phyloP scores from a whole-genome alignment of 92 coral and sea anemone genomes.

The Chrysogorgia sp. region DNA sequence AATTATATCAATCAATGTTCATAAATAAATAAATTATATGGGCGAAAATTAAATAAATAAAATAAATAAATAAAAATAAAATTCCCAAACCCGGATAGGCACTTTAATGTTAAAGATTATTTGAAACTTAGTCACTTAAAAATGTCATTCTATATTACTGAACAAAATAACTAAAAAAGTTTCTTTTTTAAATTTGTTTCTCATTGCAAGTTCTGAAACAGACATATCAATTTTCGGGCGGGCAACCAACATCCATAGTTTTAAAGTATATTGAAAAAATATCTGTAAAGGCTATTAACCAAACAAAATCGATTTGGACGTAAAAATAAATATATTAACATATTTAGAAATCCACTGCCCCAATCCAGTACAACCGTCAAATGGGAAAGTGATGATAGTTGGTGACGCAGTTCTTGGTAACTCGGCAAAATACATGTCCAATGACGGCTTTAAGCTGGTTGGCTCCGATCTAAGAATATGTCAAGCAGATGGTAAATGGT shows the following conservation, averaged over 20 bases:
- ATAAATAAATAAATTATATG: no score
- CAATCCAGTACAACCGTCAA: slow-evolving; percentile 58
- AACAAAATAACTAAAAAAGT: no score
- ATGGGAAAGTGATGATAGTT: slow-evolving; percentile 68
- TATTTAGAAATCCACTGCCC: slow-evolving; percentile 75
- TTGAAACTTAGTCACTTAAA: no score
- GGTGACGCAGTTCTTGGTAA: slow-evolving; percentile 90
- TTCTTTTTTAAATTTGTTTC: no score
- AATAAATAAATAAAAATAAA: no score
- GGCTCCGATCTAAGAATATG: slow-evolving; percentile 79
- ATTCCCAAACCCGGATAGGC: no score
- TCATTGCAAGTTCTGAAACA: no score
- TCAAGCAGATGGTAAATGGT: slow-evolving; percentile 85
- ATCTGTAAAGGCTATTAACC: not conserved
- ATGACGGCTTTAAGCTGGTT: slow-evolving; percentile 68
- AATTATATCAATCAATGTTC: no score
- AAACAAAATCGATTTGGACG: not conserved
- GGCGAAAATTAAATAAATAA: no score
- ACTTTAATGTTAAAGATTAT: no score
- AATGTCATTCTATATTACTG: no score
- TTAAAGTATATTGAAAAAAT: not conserved
- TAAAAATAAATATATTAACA: not conserved
- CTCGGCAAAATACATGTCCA: slow-evolving; percentile 68
- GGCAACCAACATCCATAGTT: not conserved
- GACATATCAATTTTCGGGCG: no score